Conservation (phyloP, 2,888 invertebrate genomes). For the Nezara viridula region DNA sequence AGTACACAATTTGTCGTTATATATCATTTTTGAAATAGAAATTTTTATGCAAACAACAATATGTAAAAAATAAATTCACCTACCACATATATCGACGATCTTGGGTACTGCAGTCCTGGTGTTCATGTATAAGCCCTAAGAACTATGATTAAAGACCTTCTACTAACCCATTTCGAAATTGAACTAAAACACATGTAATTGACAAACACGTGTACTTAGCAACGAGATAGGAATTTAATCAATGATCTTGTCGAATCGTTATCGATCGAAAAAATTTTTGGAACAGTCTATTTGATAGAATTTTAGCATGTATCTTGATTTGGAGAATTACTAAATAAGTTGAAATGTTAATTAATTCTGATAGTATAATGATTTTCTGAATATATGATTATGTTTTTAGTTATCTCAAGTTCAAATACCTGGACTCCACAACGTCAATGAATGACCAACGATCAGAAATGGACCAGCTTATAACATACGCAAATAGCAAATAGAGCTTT, state of each 20-base stretch:
- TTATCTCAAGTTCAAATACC: too few species aligned
- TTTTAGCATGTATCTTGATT: too few species aligned
- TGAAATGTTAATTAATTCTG: too few species aligned
- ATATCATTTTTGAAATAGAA: background rate
- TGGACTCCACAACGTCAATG: too few species aligned
- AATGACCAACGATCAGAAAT: too few species aligned
- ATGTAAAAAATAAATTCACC: background rate
- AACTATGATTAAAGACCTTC: background rate
- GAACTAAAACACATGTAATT: conserved; percentile 10
- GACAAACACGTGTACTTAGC: background rate
- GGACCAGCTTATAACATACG: too few species aligned
- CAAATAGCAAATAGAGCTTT: too few species aligned
- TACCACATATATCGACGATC: background rate
- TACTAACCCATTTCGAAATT: conserved; percentile 34
- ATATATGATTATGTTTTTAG: too few species aligned
- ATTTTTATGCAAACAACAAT: background rate
- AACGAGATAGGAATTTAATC: background rate
- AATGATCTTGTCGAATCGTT: background rate
- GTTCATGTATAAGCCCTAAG: background rate
- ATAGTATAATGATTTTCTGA: too few species aligned
- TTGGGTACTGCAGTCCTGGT: background rate
- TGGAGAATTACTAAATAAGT: too few species aligned
- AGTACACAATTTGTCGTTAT: too few species aligned
- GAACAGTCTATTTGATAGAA: background rate
- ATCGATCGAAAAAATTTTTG: background rate